Conservation (phyloP, 2,888 invertebrate genomes). For the Drosophila melanosoma region DNA sequence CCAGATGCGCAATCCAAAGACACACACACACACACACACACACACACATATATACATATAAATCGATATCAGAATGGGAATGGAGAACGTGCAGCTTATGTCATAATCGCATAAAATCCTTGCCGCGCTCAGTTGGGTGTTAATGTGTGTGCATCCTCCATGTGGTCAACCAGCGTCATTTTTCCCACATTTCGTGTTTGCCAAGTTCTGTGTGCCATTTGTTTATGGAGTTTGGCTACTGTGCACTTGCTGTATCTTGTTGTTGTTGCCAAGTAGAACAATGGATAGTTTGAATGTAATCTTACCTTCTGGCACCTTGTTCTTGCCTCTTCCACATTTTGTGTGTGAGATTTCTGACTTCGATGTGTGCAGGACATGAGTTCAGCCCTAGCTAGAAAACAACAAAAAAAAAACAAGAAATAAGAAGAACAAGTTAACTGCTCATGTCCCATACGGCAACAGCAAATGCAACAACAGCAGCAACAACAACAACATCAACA, state of each 20-base stretch:
- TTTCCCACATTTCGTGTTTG: conserved; percentile 71
- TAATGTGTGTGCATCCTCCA: conserved; percentile 60
- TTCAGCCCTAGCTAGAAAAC: conserved; percentile 8
- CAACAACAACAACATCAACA: conserved; percentile 30
- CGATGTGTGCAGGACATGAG: conserved; percentile 70
- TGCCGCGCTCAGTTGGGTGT: conserved; percentile 57
- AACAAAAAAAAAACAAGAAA: neutral
- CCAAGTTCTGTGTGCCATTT: conserved; percentile 68
- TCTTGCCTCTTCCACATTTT: conserved; percentile 10
- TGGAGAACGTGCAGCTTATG: conserved; percentile 77
- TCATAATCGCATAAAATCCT: conserved; percentile 70
- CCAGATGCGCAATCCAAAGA: conserved; percentile 55
- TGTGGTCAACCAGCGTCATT: conserved; percentile 45
- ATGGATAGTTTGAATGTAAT: conserved; percentile 78
- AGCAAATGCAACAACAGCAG: conserved; percentile 13
- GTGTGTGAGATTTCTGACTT: conserved; percentile 52
- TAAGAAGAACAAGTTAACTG: conserved; percentile 26
- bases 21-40: conserved; percentile 12
- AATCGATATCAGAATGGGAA: conserved; percentile 37
- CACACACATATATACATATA: neutral
- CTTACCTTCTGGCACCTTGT: conserved; percentile 21
- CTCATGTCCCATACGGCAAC: conserved; percentile 33
- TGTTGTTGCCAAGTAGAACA: conserved; percentile 58
- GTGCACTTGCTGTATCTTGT: conserved; percentile 56
- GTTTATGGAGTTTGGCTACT: conserved; percentile 64